Percentiles rank a stretch among this genome's conserved stretches.
Conservation (phyloP, 92 coral and sea anemone genomes). For the Phenganax subtilis region DNA sequence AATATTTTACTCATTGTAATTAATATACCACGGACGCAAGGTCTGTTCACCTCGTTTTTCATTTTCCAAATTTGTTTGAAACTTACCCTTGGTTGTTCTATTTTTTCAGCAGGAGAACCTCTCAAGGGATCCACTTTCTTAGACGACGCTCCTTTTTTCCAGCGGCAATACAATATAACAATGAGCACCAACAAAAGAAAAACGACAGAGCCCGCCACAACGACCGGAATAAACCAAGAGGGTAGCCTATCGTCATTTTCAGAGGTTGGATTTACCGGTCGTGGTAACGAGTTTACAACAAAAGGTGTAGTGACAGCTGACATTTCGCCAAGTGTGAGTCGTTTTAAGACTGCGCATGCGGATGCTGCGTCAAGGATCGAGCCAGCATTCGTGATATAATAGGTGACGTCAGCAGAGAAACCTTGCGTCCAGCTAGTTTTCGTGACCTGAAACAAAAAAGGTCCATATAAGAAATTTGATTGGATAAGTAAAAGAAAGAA, state of each 20-base stretch:
- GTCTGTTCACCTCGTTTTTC: no score
- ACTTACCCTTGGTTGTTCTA: constrained; percentile 41
- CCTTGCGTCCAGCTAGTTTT: constrained; percentile 7
- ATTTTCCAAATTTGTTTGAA: no score
- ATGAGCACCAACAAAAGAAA: constrained; percentile 52
- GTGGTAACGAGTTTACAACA: constrained; percentile 51
- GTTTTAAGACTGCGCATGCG: constrained; percentile 61
- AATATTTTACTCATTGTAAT: no score
- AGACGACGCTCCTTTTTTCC: constrained; percentile 83
- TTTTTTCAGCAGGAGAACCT: constrained; percentile 24
- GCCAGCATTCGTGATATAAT: constrained; percentile 78
- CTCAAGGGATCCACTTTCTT: constrained; percentile 60
- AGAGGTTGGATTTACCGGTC: constrained; percentile 1
- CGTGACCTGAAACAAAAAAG: not conserved
- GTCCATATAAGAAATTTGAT: not conserved
- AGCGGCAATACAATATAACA: constrained; percentile 61
- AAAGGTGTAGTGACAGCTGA: constrained; percentile 61
- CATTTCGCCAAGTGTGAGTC: constrained; percentile 61
- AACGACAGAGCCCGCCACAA: constrained; percentile 56
- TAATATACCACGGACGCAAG: no score
- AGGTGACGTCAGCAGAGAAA: constrained; percentile 65
- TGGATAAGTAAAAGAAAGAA: not conserved
- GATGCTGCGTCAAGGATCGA: constrained; percentile 61
- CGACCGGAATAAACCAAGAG: constrained; percentile 82
- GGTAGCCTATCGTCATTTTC: constrained; percentile 1